Base-by-base conservation (phyloP, 2,113 vertebrate genomes). In the Lontra canadensis region DNA sequence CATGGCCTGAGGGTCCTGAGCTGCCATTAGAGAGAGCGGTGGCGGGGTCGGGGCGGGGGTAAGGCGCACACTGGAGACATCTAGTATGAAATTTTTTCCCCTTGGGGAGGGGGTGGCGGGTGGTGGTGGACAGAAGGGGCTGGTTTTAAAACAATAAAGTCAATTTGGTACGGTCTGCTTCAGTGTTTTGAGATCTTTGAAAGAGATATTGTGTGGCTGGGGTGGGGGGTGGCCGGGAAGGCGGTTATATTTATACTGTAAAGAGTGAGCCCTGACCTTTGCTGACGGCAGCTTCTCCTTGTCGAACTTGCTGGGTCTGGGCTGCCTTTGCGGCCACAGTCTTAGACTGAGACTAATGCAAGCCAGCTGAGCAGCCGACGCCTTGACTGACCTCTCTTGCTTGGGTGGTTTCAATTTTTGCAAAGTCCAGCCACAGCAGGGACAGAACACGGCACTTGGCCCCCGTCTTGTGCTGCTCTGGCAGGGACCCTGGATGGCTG, bases 291-390 rank as follows among this genome's bases (percentile, higher is more conserved):
- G 98, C 98, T 98, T 97, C 98, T 98, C 95, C 93, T 96, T 12
- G 67, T 87, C 96, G 97, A 98, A 98, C 98, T 97, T 71, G 84
- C 98, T 9, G 80, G 42, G 97, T 84, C 97, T 20, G 87, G 79
- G 90, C 97, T 63, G 97, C 90, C 96, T 90, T 57, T 73, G 96
- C 98, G 96, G 98, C 98, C 98, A 95, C 81, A 59, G 90, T 61
- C 96, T 97, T 71, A 95, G 97, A 97, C 98, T 98, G 98, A 97
- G 98, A 98, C 98, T 98, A 99, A 99, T 98, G 94, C 93, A 97
- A 98, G 99, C 98, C 99, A 99, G 98, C 99, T 99, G 99, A 92
- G 97, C 44, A 23, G 96, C 89, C 87, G 95, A 87, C 98, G 94
- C 97, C 94, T 90, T 57, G 63, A 98, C 97, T 83, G 91, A 79